Evolutionary conservation across 64 coral and sea anemone genomes (phyloP), one percentile per base, ranked within the genome.

Genomic region (Dendrophyllia cribrosa): DNA sequence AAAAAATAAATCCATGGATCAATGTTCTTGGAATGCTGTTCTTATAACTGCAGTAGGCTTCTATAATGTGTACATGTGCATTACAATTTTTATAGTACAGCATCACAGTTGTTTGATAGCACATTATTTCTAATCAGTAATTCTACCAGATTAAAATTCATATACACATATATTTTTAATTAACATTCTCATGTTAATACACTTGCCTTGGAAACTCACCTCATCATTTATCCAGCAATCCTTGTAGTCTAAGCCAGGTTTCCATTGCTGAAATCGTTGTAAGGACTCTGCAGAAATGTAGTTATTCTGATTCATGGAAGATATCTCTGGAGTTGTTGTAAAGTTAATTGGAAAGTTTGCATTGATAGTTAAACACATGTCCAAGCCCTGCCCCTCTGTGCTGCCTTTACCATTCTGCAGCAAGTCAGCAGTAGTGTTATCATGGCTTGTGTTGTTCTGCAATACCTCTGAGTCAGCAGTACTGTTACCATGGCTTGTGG

Each of bases 281-380:
- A 23, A 78, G 76, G 76, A 78, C 20, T 58, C 11, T 58, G 52
- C 51, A 23, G 50, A 58, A 13, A 78, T 78, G 20, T 10, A 58
- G 53, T 59, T n/a, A n/a, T n/a, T 23, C 76, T 58, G 76, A 78
- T 78, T 78, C 76, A 78, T 78, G n/a, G 76, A 78, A 23, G 76
- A 78, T 3, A 59, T 23, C 3, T 78, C 76, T 43, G 20, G 51
- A 59, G 51, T 25, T 12, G 76, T 78, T 78, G 53, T 78, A 23
- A 78, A 59, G 22, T 78, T 25, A 59, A 58, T 78, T 59, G 19
- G 46, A 19, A 76, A 76, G 48, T n/a, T 9, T 66, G 17, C 63
- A 20, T 66, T 66, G 2, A 55, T 21, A 20, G 63, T 9, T 66
- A 66, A 66, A 15, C 12, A 15, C 12, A 66, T 66, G 11, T 66